phyloP scores from a whole-genome alignment of 2,888 invertebrate species.

The Acholoe squamosa region DNA sequence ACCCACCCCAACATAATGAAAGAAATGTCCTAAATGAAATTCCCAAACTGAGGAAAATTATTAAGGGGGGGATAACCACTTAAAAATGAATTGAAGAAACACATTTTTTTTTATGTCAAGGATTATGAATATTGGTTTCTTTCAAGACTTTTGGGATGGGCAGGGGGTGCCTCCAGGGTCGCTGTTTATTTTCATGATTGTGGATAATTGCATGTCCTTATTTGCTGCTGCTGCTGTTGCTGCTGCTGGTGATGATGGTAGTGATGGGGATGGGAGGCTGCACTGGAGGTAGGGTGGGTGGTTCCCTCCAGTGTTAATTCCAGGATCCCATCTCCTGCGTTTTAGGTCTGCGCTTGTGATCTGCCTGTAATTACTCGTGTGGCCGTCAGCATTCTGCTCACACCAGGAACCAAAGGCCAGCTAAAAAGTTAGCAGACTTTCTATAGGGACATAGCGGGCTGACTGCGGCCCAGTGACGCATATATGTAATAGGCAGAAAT shows the following conservation, averaged over 20 bases:
- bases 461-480: too few species aligned
- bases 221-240: conserved; percentile 6
- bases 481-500: too few species aligned
- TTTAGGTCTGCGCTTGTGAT: not conserved
- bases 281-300: not conserved
- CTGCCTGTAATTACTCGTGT: not conserved
- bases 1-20: not conserved
- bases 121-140: not conserved
- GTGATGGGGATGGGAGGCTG: not conserved
- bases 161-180: not conserved
- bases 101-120: not conserved
- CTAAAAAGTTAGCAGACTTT: not conserved
- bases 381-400: not conserved
- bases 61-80: too few species aligned
- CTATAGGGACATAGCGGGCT: too few species aligned
- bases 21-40: too few species aligned
- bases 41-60: too few species aligned
- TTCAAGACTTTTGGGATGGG: not conserved
- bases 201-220: too few species aligned
- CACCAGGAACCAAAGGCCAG: not conserved
- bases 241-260: not conserved
- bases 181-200: not conserved
- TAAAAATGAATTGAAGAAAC: not conserved
- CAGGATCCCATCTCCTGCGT: not conserved
- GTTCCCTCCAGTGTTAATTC: not conserved